Evolutionary conservation across 2,797 vertebrate species (phyloP), one percentile per base, ranked within the genome.

Genomic region (Gila robusta): DNA sequence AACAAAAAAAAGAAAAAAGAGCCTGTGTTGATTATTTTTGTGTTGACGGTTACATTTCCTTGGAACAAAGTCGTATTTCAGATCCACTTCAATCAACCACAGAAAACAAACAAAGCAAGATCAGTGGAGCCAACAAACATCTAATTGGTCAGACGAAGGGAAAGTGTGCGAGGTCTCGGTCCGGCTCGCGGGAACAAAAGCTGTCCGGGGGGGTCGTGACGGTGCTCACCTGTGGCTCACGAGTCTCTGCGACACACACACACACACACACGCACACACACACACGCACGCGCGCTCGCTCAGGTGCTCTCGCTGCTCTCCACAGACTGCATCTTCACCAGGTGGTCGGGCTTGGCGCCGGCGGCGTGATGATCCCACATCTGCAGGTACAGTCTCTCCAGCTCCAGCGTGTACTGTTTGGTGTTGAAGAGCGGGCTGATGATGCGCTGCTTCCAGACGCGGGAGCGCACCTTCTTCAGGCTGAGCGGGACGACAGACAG

Each of bases 371-470:
- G 97, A 89, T 99, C 98, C 98, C 98, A 99, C 98, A 99, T 99
- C 94, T 97, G 96, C 62, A 98, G 94, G 88, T 99, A 99, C 5
- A 99, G 97, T 88, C 95, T 96, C 95, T 99, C 98, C 93, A 99
- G 94, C 89, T 99, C 98, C 71, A 95, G 93, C 10, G 98, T 98
- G 94, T 99, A 99, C 93, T 97, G 98, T 93, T 99, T 99, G 35
- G 98, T 99, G 95, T 99, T 99, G 96, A 99, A 99, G 78, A 99
- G 95, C 10, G 98, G 97, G 90, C 98, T 99, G 92, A 97, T 97
- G 95, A 99, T 98, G 84, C 98, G 96, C 92, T 99, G 98, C 93
- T 96, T 98, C 98, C 98, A 99, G 6, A 99, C 98, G 39, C 98
- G 97, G 28, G 97, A 95, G 79, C 98, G 96, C 26, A 99, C 93